Evolutionary conservation across 2,888 invertebrate genomes (phyloP), one percentile per base, ranked within the genome.

Genomic region (Copidosoma aretas): DNA sequence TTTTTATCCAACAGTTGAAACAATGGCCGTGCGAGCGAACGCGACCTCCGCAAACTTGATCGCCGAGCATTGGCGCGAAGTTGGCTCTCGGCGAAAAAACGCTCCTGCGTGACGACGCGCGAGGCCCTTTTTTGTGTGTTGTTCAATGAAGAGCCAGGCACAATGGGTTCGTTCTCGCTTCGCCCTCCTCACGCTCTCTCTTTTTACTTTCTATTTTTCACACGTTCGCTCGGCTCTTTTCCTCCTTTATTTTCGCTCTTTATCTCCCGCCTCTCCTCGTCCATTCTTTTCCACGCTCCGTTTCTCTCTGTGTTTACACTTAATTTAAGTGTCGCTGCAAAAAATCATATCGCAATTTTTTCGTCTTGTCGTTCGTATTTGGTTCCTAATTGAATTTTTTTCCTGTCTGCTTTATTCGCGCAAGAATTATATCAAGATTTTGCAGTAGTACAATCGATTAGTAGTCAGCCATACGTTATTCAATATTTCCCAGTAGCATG

Each of bases 41-140:
- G 24, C 53, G 51, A 25, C 24, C 39, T 59, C 17, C 59, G 60
- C 65, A 49, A 66, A 66, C 62, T 56, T 60, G 66, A 62, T 62
- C 60, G 61, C 64, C 32, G 32, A 32, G 32, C 32, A 32, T 32
- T 32, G 32, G 43, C 56, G 52, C 14, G 46, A 59, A 41, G 41
- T 58, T 52, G 10, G 24, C 10, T 39, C 49, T 43, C 19, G 22
- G 22, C 58, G 60, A n/a, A 49, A 51, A 64, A 51, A 43, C 32
- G 49, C 41, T 64, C 52, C 46, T 21, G 43, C 43, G 52, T 52
- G 43, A 67, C 63, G n/a, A n/a, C n/a, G n/a, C n/a, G 49, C 58
- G 54, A 59, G 56, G 19, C 32, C 53, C 54, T 60, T 60, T 65
- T 46, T 60, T 60, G 15, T 41, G 8, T 46, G 14, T 46, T 15